Evolutionary conservation across 2,113 vertebrate species (phyloP).

Genomic region (Rhabdornis inornatus): DNA sequence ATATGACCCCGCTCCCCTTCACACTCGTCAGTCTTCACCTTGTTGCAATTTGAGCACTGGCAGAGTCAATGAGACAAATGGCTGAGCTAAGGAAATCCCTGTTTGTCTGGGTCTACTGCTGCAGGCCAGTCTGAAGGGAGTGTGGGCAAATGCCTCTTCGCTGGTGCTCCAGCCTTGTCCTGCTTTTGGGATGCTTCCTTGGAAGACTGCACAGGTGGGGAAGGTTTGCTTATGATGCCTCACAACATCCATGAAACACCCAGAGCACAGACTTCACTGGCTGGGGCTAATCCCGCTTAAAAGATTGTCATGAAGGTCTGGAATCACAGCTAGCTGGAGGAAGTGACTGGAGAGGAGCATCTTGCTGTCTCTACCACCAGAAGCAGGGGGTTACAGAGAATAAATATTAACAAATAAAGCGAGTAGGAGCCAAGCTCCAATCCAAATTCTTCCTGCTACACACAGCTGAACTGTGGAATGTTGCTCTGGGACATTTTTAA

Average conservation of each 20-base stretch:
- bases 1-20: not conserved
- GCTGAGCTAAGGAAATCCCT: not conserved
- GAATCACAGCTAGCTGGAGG: too few species aligned
- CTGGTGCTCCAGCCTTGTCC: not conserved
- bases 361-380: too few species aligned
- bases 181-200: not conserved
- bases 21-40: not conserved
- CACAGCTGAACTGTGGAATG: too few species aligned
- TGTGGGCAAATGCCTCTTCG: not conserved
- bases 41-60: not conserved
- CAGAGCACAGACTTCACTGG: not conserved
- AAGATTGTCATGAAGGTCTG: too few species aligned
- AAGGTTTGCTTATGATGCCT: not conserved
- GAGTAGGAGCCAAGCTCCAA: too few species aligned
- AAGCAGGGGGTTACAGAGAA: too few species aligned
- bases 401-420: too few species aligned
- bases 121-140: not conserved
- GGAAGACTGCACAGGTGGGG: not conserved
- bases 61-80: not conserved
- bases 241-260: fast-evolving
- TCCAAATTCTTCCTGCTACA: too few species aligned
- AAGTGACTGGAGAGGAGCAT: too few species aligned
- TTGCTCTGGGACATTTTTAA: too few species aligned
- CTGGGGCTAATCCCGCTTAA: too few species aligned
- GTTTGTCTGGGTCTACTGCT: not conserved